These are phyloP conservation scores for Coccyzus lansbergi DNA, from an alignment of 2,797 vertebrate genomes.

Conservation along the genomic window DNA sequence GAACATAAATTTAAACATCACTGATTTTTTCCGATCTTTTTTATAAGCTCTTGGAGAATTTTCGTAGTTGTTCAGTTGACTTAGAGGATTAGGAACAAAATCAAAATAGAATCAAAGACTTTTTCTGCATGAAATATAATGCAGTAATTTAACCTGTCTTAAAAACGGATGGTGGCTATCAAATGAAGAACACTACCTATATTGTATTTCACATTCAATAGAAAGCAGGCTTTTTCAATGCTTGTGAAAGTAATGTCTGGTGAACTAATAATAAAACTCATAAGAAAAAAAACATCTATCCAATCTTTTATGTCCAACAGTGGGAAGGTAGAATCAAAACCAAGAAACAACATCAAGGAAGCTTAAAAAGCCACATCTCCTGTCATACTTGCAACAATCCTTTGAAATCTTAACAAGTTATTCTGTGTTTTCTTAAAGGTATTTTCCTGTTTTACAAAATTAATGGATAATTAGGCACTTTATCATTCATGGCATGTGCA, in stretches of 20 bases:
- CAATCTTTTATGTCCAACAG: background rate
- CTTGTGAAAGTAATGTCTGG: background rate
- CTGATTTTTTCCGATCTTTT: rapidly evolving
- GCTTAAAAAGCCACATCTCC: background rate
- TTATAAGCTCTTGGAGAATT: background rate
- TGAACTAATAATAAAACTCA: background rate
- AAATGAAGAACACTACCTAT: background rate
- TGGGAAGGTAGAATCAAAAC: background rate
- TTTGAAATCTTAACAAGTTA: background rate
- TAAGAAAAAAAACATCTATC: background rate
- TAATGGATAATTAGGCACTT: background rate
- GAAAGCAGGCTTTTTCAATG: background rate
- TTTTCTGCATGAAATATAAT: background rate
- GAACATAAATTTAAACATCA: background rate
- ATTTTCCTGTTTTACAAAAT: background rate
- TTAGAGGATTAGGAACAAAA: background rate
- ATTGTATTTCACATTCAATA: background rate
- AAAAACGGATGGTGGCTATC: background rate
- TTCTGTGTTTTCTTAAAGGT: background rate
- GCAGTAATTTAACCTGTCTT: background rate
- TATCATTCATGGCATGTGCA: rapidly evolving
- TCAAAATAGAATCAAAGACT: background rate
- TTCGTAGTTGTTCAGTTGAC: background rate
- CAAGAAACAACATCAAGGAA: background rate
- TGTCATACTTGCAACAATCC: background rate